Evolutionary conservation across 2,888 invertebrate species (phyloP).

Genomic region (Dicyrtomina minuta): DNA sequence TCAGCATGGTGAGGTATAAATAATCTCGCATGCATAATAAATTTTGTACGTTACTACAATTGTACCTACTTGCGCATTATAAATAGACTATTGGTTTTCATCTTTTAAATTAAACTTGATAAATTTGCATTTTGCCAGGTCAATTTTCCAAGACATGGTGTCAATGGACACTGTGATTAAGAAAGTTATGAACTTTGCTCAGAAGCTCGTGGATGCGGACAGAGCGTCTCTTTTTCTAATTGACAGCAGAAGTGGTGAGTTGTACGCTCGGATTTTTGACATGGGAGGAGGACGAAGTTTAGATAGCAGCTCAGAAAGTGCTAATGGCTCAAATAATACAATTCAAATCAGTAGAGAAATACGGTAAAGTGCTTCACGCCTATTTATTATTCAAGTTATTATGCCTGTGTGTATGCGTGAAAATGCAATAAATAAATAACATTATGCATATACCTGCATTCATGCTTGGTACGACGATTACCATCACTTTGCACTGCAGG

Average conservation of each 20-base stretch:
- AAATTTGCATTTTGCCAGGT: constrained; percentile 59
- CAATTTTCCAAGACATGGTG: constrained; percentile 84
- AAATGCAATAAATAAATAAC: no score
- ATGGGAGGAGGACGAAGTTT: constrained; percentile 57
- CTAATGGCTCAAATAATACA: constrained; percentile 19
- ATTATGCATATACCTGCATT: no score
- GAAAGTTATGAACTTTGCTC: constrained; percentile 81
- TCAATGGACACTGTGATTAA: constrained; percentile 70
- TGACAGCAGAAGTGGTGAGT: constrained; percentile 70
- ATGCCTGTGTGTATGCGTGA: not conserved
- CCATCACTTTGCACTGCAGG: no score
- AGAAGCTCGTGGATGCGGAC: constrained; percentile 77
- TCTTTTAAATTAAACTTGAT: no score
- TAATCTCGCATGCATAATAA: no score
- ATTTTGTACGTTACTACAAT: no score
- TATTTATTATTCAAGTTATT: not conserved
- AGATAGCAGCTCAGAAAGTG: constrained; percentile 55
- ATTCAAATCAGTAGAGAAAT: constrained; percentile 55
- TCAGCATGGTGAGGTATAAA: constrained; percentile 74
- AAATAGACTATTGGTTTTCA: not conserved
- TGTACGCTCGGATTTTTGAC: constrained; percentile 79
- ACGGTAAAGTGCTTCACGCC: not conserved
- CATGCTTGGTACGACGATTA: not conserved
- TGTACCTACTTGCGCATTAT: not conserved
- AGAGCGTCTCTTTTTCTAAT: constrained; percentile 79